A percentile compares a stretch with the other conserved stretches of the same genome.
These are phyloP conservation scores for Pheosia gnoma DNA, from an alignment of 2,888 invertebrate species.

Conservation along the genomic window DNA sequence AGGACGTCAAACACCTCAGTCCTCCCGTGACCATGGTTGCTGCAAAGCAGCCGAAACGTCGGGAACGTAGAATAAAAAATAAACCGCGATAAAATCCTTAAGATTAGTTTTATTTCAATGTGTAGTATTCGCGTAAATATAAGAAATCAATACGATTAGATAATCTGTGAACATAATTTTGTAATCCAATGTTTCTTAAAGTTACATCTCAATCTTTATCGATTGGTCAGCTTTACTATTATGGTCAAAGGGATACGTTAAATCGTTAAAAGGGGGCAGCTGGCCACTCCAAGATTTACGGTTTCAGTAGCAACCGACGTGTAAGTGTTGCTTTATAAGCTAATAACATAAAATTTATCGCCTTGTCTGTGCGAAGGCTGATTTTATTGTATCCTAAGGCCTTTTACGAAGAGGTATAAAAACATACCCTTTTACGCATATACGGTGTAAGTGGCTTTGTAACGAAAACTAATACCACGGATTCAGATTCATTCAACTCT, in stretches of 20 bases:
- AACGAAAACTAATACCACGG: too few species aligned
- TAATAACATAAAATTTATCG: constrained; percentile 38
- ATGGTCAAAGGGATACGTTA: constrained; percentile 8
- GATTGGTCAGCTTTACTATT: constrained; percentile 5
- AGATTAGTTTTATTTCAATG: too few species aligned
- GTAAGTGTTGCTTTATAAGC: constrained; percentile 33
- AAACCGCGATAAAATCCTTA: too few species aligned
- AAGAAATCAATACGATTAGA: too few species aligned
- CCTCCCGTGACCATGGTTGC: too few species aligned
- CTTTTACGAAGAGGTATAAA: constrained; percentile 14
- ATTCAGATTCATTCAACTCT: too few species aligned
- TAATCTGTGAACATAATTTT: too few species aligned
- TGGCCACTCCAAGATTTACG: constrained; percentile 29
- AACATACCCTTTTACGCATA: constrained; percentile 1
- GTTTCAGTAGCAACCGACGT: constrained; percentile 20
- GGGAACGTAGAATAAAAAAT: too few species aligned
- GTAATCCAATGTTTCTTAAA: neutral
- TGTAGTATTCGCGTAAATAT: too few species aligned
- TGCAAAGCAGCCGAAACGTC: too few species aligned
- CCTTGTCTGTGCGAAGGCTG: constrained; percentile 23
- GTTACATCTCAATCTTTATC: neutral
- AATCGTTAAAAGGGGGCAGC: constrained; percentile 13
- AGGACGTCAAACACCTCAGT: too few species aligned
- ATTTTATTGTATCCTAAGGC: constrained; percentile 26
- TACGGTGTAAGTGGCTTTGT: neutral